Base-by-base conservation (phyloP, 1,140 invertebrate genomes). In the Drosophila pectinifera region DNA sequence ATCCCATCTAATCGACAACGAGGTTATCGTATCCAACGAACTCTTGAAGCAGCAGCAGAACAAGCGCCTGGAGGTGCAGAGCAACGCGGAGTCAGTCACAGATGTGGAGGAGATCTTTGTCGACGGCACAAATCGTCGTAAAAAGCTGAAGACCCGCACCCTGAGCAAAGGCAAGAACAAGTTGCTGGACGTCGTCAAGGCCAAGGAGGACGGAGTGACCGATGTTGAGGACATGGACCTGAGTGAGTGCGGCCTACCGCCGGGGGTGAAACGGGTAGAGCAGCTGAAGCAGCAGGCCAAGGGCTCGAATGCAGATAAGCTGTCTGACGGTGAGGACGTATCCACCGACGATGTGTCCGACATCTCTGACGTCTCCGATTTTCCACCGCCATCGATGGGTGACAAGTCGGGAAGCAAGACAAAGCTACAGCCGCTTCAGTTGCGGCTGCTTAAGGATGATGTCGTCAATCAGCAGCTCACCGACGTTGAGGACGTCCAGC, bases 151-250 rank as follows among this genome's bases (percentile, higher is more conserved):
- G 73, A 82, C 88, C 11, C 82, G 91, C 39, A 78, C 75, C 20
- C 49, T 67, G 2, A 91, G 84, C 70, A 90, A 91, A 74, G 80
- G 79, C 22, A 91, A 91, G 22, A 79, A 75, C 28, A 86, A 91
- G 56, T 26, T 83, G 16, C 73, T 91, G 5, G 90, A 90, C 3
- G 63, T 81, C 3, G 46, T 55, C 13, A 79, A 77, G 36, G 18
- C 28, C 42, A 82, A 80, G 18, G 84, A 85, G 38, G 86, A 80
- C 0, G 90, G 80, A 3, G 43, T 75, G 5, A 94, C 94, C 18
- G 94, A 94, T 90, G 90, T 92, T 22, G 94, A 94, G 79, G 94
- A 94, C 69, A 78, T 94, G 58, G 92, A 93, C 28, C 59, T 94
- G 1, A 93, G 92, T 75, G 93, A 94, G 64, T 81, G 72, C 63